Evolutionary conservation across 2,113 vertebrate genomes (phyloP).

Genomic region (Oryzias javanicus): DNA sequence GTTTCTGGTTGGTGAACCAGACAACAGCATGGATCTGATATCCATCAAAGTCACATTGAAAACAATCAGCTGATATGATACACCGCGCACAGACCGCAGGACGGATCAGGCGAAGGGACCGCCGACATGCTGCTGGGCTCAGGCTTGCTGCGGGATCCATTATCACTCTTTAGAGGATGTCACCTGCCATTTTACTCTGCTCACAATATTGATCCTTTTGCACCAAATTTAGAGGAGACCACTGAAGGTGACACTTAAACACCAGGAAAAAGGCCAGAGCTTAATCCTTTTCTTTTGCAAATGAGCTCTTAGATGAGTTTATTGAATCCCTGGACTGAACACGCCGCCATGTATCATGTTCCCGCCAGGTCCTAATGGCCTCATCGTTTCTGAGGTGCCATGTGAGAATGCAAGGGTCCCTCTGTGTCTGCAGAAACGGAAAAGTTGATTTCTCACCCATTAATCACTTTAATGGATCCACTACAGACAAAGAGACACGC

Average conservation of each 20-base stretch:
- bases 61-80: constrained; percentile 70
- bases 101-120: constrained; percentile 45
- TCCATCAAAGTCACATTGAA: constrained; percentile 78
- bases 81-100: constrained; percentile 40
- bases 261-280: constrained; percentile 25
- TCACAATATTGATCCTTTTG: constrained; percentile 69
- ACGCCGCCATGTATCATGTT: constrained; percentile 60
- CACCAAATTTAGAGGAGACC: constrained; percentile 63
- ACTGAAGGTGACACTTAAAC: constrained; percentile 69
- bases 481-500: constrained; percentile 24
- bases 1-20: constrained; percentile 47
- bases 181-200: constrained; percentile 68
- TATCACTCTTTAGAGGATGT: constrained; percentile 68
- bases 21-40: constrained; percentile 59
- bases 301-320: constrained; percentile 70
- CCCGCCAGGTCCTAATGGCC: constrained; percentile 70
- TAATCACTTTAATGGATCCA: constrained; percentile 45
- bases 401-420: constrained; percentile 59
- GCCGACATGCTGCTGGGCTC: constrained; percentile 40
- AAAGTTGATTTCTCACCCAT: constrained; percentile 31
- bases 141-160: constrained; percentile 52
- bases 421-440: constrained; percentile 36
- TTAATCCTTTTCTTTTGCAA: constrained; percentile 53
- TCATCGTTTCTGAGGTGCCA: constrained; percentile 46
- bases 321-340: constrained; percentile 73